Base-by-base conservation (phyloP, 37 sponge, comb jelly and placozoan species). In the Amphimedon queenslandica region DNA sequence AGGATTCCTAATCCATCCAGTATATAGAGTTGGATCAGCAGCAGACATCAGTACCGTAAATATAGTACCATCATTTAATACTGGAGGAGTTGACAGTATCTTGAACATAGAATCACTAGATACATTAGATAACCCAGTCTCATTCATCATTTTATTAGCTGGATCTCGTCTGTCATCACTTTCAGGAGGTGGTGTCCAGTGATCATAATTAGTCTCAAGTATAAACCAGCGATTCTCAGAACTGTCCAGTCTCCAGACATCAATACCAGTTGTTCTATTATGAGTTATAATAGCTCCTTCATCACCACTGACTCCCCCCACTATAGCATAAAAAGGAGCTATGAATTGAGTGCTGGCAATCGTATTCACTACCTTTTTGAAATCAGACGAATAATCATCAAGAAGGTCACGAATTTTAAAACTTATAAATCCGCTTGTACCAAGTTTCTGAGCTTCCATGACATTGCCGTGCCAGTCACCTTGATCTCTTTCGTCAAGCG, bases 121-220 rank as follows among this genome's bases (percentile, higher is more conserved):
- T n/a, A 60, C 21, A n/a, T 82, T 79, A 21, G 63, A 73, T 34
- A 75, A 79, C 0, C 90, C 90, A 42, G 72, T 77, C 39, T 66
- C 55, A 10, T 88, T 82, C 87, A 95, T 84, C 23, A 63, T 76
- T 32, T 79, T 80, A 42, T 85, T 88, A 30, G 84, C 96, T 28
- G 92, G 89, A 58, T 90, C 92, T 53, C 91, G 69, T 35, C 97
- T 73, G 70, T 96, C 91, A 69, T 96, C 97, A 67, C 37, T 30
- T 13, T 77, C 6, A 1, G 97, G 93, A 13, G 97, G 91, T 27
- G 90, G 37, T n/a, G 4, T 55, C 97, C 97, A 96, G 66, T 80
- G 90, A 58, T 96, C 97, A 53, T 96, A 96, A 66, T 96, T 96
- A 6, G 97, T 96, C 75, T 96, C 88, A 43, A 96, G 81, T 25